Base-by-base conservation (phyloP, 2,888 invertebrate species). In the Drosophila colorata region DNA sequence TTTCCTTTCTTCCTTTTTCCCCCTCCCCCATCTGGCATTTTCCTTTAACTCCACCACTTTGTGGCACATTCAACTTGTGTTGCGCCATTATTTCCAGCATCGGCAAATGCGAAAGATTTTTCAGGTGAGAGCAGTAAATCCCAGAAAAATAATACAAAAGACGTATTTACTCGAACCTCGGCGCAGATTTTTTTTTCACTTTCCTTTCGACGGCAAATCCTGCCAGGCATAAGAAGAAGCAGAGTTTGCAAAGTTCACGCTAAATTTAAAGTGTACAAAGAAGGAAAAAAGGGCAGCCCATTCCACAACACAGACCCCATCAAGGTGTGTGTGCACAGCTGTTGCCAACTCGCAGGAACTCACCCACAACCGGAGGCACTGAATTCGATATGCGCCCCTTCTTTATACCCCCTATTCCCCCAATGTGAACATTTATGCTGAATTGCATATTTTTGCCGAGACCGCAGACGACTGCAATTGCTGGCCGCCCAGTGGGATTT, bases 291-390 rank as follows among this genome's bases (percentile, higher is more conserved):
- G 14, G 56, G 28, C 44, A 51, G 18, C 38, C 35, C 58, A 65
- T 20, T 40, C 56, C 37, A 40, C 11, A 44, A 25, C 20, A 43
- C 43, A 31, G 40, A 41, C n/a, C 13, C 20, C 53, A 69, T 40
- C 25, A 60, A 71, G 65, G 69, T 68, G 69, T 69, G 61, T 69
- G 59, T 78, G 82, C 85, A 72, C 83, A 83, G 83, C 87, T 83
- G 87, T 78, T 83, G 69, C 72, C 72, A 60, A 46, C 56, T 67
- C 51, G 52, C 38, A 31, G 23, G 31, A 46, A 51, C 55, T 64
- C 71, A 65, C 74, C 68, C 73, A 73, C 73, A 68, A 55, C 43
- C 56, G 43, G 58, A 64, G 71, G 61, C 67, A 68, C 44, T 77
- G 64, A 78, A 84, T 78, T 75, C 71, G 87, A 83, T 87, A 73